Conservation (phyloP, 2,888 invertebrate species). For the Sphecodes monilicornis region DNA sequence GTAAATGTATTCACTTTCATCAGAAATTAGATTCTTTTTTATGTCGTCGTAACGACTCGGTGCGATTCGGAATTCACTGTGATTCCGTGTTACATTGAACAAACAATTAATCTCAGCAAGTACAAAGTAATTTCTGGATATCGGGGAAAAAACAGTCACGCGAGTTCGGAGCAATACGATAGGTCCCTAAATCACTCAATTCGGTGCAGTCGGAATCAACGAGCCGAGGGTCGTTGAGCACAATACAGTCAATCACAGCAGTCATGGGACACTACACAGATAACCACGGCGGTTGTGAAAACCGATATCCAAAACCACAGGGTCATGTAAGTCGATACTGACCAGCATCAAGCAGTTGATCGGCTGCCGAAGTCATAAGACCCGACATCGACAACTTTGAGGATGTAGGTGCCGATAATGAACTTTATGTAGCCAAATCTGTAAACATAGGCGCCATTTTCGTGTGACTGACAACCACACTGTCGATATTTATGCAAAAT, state of each 20-base stretch:
- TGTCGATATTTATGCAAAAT: background rate
- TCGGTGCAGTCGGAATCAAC: slow-evolving; percentile 4
- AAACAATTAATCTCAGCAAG: background rate
- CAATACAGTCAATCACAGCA: slow-evolving; percentile 33
- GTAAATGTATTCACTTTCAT: background rate
- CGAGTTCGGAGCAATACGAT: background rate
- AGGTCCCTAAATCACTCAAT: slow-evolving; percentile 12
- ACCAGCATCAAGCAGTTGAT: slow-evolving; percentile 19
- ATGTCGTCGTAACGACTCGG: background rate
- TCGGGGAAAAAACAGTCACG: slow-evolving; percentile 1
- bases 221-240: slow-evolving; percentile 19
- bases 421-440: slow-evolving; percentile 9
- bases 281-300: background rate
- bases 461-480: background rate
- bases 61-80: background rate
- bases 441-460: slow-evolving; percentile 22
- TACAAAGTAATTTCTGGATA: slow-evolving; percentile 10
- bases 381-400: slow-evolving; percentile 15
- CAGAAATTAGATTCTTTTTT: background rate
- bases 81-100: background rate
- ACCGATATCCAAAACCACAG: slow-evolving; percentile 11
- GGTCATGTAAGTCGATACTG: slow-evolving; percentile 36
- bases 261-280: slow-evolving; percentile 17
- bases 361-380: slow-evolving; percentile 29
- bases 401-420: slow-evolving; percentile 20